Evolutionary conservation across 2,113 vertebrate species (phyloP), one percentile per base, ranked within the genome.

Genomic region (Poeciliopsis prolifica): DNA sequence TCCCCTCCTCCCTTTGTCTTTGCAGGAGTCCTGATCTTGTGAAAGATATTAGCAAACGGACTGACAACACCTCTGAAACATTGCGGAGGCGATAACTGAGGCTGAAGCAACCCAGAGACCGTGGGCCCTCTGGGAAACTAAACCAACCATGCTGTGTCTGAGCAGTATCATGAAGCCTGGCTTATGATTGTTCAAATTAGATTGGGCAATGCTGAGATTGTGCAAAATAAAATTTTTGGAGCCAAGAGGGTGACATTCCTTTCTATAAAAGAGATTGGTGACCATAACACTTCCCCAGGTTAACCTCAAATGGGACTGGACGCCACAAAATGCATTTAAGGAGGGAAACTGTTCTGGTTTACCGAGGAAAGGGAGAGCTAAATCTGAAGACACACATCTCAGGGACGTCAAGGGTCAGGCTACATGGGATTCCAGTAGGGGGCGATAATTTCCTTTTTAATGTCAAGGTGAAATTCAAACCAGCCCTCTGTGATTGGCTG

Each of bases 141-240:
- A 92, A 62, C 68, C 78, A 92, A 90, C 90, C 80, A 89, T 4
- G 42, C 42, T 31, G 48, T 12, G 65, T 68, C 77, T 83, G 88
- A 88, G 83, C 77, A 88, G 81, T 79, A 78, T 86, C 83, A 83
- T 22, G 22, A 77, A 86, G 75, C 76, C 81, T 78, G 88, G 72
- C 74, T 87, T 71, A 80, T 84, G 81, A 90, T 89, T 86, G 75
- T 86, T 83, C 85, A 84, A 87, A 87, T 89, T 85, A 65, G 66
- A 83, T 92, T 92, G 86, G 77, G 87, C 81, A 92, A 92, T 1
- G 3, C 30, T 68, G 64, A 65, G 73, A 70, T 92, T 92, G 88
- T 86, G 90, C 79, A 91, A 85, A 85, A 74, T 67, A 13, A 83
- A 77, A 77, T 51, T 67, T 74, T 77, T 66, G 61, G 61, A 37